Base-by-base conservation (phyloP, 2,888 invertebrate species). In the Eristalis tenax region DNA sequence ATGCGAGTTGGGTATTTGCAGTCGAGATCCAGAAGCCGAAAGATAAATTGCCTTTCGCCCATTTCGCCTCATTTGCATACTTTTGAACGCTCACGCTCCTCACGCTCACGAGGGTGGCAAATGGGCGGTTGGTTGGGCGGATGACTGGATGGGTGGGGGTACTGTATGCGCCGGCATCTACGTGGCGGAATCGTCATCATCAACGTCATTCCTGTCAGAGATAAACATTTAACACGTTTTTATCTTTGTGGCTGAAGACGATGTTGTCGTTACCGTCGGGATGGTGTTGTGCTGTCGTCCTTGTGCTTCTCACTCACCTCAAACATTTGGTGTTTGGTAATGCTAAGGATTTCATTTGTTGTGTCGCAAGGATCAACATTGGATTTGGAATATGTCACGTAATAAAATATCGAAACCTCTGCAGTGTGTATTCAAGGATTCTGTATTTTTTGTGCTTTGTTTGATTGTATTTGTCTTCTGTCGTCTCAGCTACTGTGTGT, bases 141-240 rank as follows among this genome's bases (percentile, higher is more conserved):
- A 6, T 32, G 43, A 56, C 40, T 5, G 11, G 6, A n/a, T 18
- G 35, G 26, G 63, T 11, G 68, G 65, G 35, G 61, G 56, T 15
- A 6, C 50, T 13, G 65, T 57, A 66, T 70, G 70, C 61, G 70
- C 61, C 66, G 50, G 35, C 35, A 32, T 15, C 50, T 40, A 15
- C 57, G 59, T 26, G 63, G 68, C 73, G 68, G 64, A 81, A 57
- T 78, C 86, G 68, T 79, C 79, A 82, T 83, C 83, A 86, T 82
- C 86, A 83, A 87, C 75, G 87, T 87, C 87, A 83, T 73, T 83
- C 79, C 68, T 71, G 71, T 83, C 73, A 68, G 79, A 91, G 92
- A 91, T 91, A 91, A 92, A 91, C 91, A 91, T 91, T 91, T 92
- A 92, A 91, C 92, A 92, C 91, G 91, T 92, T 91, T 90, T 90